These are phyloP conservation scores for Heptranchias perlo DNA, from an alignment of 2,113 vertebrate genomes.

Conservation along the genomic window DNA sequence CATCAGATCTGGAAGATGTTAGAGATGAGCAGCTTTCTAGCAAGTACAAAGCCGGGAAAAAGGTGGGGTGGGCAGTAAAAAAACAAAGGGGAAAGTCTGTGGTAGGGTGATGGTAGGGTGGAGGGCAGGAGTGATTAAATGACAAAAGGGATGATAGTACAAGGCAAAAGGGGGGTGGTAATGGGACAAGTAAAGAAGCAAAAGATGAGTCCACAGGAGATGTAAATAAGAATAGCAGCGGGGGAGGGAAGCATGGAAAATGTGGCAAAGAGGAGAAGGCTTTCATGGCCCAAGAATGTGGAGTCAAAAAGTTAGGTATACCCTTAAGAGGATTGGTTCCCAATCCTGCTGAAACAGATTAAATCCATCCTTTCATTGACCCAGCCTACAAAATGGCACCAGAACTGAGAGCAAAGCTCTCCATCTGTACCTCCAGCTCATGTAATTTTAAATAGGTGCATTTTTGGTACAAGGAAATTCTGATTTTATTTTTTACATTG, in stretches of 20 bases:
- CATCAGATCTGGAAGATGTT: too few relatives aligned
- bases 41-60: too few relatives aligned
- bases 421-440: background rate
- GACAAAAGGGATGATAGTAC: too few relatives aligned
- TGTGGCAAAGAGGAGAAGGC: background rate
- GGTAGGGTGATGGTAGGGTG: too few relatives aligned
- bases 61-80: too few relatives aligned
- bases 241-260: background rate
- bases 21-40: too few relatives aligned
- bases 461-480: background rate
- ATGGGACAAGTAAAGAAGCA: background rate
- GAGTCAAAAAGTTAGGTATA: too few relatives aligned
- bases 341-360: background rate
- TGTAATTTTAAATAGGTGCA: background rate
- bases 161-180: too few relatives aligned
- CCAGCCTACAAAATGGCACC: background rate
- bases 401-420: background rate
- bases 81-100: too few relatives aligned
- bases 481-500: background rate
- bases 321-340: background rate
- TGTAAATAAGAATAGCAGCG: background rate
- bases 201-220: background rate
- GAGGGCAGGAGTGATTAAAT: too few relatives aligned
- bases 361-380: background rate
- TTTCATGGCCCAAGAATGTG: background rate